Conservation (phyloP, 2,113 vertebrate genomes). For the Lichenostomus cassidix region DNA sequence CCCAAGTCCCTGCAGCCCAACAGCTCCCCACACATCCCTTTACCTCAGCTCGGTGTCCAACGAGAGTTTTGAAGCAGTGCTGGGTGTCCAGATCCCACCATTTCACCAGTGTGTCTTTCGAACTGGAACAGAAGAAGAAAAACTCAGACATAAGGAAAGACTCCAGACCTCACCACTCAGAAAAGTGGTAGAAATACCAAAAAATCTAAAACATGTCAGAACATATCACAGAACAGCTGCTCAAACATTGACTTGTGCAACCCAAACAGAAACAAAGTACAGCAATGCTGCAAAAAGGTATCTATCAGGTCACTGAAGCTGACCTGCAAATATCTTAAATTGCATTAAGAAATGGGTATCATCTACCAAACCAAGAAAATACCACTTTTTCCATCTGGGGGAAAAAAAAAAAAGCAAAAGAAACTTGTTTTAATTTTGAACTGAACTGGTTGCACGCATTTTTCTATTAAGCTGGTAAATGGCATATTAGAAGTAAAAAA, state of each 20-base stretch:
- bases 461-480: background rate
- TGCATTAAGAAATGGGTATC: background rate
- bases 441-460: background rate
- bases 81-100: conserved; percentile 98
- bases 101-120: conserved; percentile 93
- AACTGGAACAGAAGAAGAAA: conserved; percentile 68
- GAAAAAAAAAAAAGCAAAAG: background rate
- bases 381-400: background rate
- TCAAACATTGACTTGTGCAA: background rate
- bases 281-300: background rate
- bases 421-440: background rate
- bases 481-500: background rate
- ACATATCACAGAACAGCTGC: background rate
- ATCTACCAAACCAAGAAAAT: background rate
- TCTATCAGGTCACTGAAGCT: background rate
- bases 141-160: background rate
- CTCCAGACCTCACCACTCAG: background rate
- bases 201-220: background rate
- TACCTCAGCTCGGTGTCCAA: conserved; percentile 95
- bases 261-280: background rate
- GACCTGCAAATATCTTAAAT: background rate
- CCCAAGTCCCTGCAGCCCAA: background rate
- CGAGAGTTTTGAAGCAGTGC: conserved; percentile 96
- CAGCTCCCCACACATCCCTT: background rate
- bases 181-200: background rate